Percentiles rank a stretch among this genome's conserved stretches.
Evolutionary conservation across 2,888 invertebrate species (phyloP).

Genomic region (Drosophila nigricruria): DNA sequence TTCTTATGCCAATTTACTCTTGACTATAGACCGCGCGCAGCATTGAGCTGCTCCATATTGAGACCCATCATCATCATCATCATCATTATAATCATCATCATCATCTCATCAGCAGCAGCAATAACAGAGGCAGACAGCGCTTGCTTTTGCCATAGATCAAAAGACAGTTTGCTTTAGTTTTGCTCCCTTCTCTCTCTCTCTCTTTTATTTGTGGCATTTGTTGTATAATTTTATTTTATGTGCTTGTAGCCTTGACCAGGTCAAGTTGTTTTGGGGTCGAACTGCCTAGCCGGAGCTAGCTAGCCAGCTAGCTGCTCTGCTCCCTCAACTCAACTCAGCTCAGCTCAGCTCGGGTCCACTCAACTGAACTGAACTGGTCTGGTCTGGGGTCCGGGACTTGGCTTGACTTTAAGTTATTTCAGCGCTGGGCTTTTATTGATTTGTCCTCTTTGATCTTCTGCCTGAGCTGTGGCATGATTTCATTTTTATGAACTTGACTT

Average conservation of each 20-base stretch:
- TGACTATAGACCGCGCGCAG: slow-evolving; percentile 32
- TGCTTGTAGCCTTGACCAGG: slow-evolving; percentile 83
- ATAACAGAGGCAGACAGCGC: slow-evolving; percentile 18
- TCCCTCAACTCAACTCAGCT: not conserved
- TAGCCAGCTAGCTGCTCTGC: slow-evolving; percentile 27
- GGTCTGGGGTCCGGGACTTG: slow-evolving; percentile 37
- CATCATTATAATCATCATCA: slow-evolving; percentile 47
- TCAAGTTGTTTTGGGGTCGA: slow-evolving; percentile 78
- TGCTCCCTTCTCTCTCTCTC: slow-evolving; percentile 10
- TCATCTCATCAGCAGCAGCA: slow-evolving; percentile 42
- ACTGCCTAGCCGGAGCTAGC: slow-evolving; percentile 42
- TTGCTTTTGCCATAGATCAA: slow-evolving; percentile 72
- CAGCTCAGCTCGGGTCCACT: slow-evolving; percentile 12
- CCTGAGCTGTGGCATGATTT: slow-evolving; percentile 79
- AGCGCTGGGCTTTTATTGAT: slow-evolving; percentile 73
- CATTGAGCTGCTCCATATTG: slow-evolving; percentile 70
- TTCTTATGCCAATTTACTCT: slow-evolving; percentile 81
- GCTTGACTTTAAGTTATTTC: slow-evolving; percentile 76
- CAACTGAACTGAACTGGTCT: slow-evolving; percentile 1
- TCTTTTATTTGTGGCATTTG: slow-evolving; percentile 33
- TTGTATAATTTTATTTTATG: slow-evolving; percentile 81
- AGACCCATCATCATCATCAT: slow-evolving; percentile 51
- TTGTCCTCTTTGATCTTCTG: slow-evolving; percentile 82
- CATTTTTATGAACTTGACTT: slow-evolving; percentile 81
- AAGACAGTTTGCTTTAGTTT: slow-evolving; percentile 82